Percentiles rank a stretch among this genome's conserved stretches.
These are phyloP conservation scores for Spisula solida DNA, from an alignment of 2,888 invertebrate genomes.

Conservation along the genomic window DNA sequence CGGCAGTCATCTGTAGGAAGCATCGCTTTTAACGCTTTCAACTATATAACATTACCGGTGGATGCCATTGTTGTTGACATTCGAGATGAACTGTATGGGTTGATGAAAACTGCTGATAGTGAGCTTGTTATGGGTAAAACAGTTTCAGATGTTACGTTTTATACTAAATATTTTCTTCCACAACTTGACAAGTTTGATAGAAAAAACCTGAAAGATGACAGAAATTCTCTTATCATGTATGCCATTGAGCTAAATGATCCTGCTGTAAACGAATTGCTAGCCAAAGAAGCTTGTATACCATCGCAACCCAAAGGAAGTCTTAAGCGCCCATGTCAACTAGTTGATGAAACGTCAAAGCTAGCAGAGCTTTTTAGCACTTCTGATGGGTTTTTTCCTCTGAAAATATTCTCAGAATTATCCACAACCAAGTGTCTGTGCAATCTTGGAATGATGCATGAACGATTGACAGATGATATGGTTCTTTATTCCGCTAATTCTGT, in stretches of 20 bases:
- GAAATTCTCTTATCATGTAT: conserved; percentile 34
- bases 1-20: conserved; percentile 40
- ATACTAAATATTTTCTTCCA: conserved; percentile 62
- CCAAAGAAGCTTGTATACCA: conserved; percentile 59
- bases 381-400: conserved; percentile 44
- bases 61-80: conserved; percentile 51
- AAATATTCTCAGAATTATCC: not conserved
- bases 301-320: conserved; percentile 42
- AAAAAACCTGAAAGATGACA: not conserved
- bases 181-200: conserved; percentile 44
- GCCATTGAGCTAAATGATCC: not conserved
- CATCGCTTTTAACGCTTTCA: conserved; percentile 45
- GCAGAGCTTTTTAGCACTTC: conserved; percentile 30
- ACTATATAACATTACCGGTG: not conserved
- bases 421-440: not conserved
- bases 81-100: conserved; percentile 27
- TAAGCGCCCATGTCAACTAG: conserved; percentile 43
- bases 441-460: conserved; percentile 39
- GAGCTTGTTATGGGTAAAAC: conserved; percentile 33
- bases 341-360: conserved; percentile 35
- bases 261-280: conserved; percentile 37
- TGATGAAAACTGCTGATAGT: conserved; percentile 23
- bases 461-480: conserved; percentile 26
- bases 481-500: conserved; percentile 36
- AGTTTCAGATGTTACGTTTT: conserved; percentile 59